Conservation (phyloP, 2,113 vertebrate species). For the Sitta europaea region DNA sequence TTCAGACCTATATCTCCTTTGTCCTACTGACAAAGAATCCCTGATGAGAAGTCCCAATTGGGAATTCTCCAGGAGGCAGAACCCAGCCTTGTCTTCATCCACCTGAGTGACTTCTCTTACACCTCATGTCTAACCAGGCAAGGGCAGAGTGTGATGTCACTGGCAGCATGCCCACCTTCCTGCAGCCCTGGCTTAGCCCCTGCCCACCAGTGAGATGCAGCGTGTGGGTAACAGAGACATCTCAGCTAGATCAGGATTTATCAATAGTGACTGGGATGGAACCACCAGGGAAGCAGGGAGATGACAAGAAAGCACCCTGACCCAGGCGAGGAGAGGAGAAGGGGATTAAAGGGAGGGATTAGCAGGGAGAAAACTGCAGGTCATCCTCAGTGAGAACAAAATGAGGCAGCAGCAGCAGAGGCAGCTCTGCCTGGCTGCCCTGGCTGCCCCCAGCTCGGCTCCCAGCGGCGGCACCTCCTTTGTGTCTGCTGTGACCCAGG, state of each 20-base stretch:
- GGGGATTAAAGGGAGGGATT: constrained; percentile 5
- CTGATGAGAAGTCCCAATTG: accelerated
- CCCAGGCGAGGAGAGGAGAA: neutral
- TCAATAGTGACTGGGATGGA: accelerated
- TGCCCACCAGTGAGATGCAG: accelerated
- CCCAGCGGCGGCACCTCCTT: constrained; percentile 75
- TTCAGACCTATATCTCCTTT: accelerated
- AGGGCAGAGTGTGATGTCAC: neutral
- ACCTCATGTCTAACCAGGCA: accelerated
- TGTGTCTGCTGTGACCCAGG: constrained; percentile 83
- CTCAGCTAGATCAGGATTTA: neutral
- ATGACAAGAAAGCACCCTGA: neutral
- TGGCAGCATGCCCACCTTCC: neutral
- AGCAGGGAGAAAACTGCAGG: constrained; percentile 41
- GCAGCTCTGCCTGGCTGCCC: constrained; percentile 16
- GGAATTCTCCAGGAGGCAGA: neutral
- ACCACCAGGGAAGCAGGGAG: neutral
- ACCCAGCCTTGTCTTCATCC: neutral
- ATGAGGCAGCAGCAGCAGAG: constrained; percentile 63
- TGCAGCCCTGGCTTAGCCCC: neutral
- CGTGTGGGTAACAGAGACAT: neutral
- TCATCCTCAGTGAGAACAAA: constrained; percentile 68
- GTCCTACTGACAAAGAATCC: accelerated
- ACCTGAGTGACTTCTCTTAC: accelerated
- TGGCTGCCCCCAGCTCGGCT: constrained; percentile 39